phyloP scores from a whole-genome alignment of 2,797 vertebrate genomes.

The Phrynocephalus guinanensis region DNA sequence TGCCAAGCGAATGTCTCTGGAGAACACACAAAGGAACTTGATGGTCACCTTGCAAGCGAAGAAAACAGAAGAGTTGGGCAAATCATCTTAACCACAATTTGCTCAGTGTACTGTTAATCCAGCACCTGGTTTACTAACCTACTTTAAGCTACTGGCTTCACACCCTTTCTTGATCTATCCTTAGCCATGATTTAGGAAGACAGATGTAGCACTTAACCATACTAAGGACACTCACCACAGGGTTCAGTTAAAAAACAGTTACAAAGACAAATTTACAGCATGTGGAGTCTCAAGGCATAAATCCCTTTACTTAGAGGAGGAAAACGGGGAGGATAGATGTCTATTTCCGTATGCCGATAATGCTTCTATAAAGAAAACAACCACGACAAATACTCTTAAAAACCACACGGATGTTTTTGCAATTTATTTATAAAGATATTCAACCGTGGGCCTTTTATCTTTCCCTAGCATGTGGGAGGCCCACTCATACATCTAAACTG shows the following conservation, averaged over 20 bases:
- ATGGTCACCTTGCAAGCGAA: background rate
- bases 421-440: background rate
- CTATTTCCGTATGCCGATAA: background rate
- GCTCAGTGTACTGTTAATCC: background rate
- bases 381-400: background rate
- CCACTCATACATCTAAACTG: background rate
- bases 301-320: background rate
- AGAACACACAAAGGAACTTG: background rate
- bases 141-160: background rate
- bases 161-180: background rate
- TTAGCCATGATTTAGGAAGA: background rate
- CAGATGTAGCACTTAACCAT: background rate
- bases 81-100: background rate
- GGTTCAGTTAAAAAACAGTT: background rate
- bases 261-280: background rate
- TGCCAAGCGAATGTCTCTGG: background rate
- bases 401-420: background rate
- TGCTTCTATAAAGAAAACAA: background rate
- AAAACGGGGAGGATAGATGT: background rate
- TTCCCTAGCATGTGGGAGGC: no score
- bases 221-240: background rate
- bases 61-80: background rate
- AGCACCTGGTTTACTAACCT: background rate
- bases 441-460: background rate
- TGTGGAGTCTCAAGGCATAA: background rate